Evolutionary conservation across 2,113 vertebrate genomes (phyloP).

Genomic region (Oryctolagus cuniculus): mOryCun1.1 NC_091440.1:118714501-118715000

Average conservation of each 20-base stretch:
- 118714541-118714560: background rate
- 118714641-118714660: background rate
- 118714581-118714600: background rate
- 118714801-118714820: conserved; percentile 24
- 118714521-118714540: background rate
- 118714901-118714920: conserved; percentile 92
- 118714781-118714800: background rate
- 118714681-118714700: background rate
- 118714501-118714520: background rate
- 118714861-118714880: conserved; percentile 19
- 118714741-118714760: background rate
- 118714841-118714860: background rate
- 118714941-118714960: conserved; percentile 96
- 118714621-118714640: background rate
- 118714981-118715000: conserved; percentile 96
- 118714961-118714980: conserved; percentile 98
- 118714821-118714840: background rate
- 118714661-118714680: conserved; percentile 2
- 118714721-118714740: conserved; percentile 45
- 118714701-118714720: background rate
- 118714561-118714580: background rate
- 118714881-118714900: conserved; percentile 52
- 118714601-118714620: background rate
- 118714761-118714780: background rate
- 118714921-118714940: conserved; percentile 98